These are phyloP conservation scores for Lagopus muta DNA, from an alignment of 2,113 vertebrate genomes.

Conservation along the genomic window DNA sequence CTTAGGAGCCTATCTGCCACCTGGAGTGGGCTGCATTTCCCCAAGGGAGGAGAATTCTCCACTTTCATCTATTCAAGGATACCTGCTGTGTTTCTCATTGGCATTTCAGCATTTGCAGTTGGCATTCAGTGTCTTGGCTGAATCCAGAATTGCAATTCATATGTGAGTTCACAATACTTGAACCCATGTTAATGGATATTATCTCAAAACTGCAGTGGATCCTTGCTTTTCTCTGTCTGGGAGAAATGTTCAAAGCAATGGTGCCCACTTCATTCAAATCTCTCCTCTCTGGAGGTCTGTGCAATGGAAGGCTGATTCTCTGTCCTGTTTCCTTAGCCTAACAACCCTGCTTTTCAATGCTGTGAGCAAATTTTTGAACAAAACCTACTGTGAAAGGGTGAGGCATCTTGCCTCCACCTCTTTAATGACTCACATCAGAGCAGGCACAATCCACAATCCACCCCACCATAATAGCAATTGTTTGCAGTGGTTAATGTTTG, in stretches of 20 bases:
- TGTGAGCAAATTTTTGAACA: background rate
- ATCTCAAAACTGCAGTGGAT: background rate
- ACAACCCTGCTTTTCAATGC: background rate
- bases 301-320: background rate
- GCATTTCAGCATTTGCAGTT: background rate
- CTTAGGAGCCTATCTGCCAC: background rate
- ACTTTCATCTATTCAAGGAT: background rate
- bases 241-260: background rate
- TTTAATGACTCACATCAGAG: slow-evolving; percentile 26
- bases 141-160: background rate
- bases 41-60: background rate
- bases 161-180: rapidly evolving
- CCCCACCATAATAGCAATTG: slow-evolving; percentile 32
- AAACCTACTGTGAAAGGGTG: background rate
- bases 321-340: background rate
- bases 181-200: background rate
- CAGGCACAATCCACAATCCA: background rate
- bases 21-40: background rate
- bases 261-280: background rate
- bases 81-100: background rate
- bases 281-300: background rate
- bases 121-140: background rate
- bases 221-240: background rate
- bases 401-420: background rate
- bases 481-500: slow-evolving; percentile 49